Evolutionary conservation across 2,888 invertebrate genomes (phyloP).

Genomic region (Pemphredon lugubris): DNA sequence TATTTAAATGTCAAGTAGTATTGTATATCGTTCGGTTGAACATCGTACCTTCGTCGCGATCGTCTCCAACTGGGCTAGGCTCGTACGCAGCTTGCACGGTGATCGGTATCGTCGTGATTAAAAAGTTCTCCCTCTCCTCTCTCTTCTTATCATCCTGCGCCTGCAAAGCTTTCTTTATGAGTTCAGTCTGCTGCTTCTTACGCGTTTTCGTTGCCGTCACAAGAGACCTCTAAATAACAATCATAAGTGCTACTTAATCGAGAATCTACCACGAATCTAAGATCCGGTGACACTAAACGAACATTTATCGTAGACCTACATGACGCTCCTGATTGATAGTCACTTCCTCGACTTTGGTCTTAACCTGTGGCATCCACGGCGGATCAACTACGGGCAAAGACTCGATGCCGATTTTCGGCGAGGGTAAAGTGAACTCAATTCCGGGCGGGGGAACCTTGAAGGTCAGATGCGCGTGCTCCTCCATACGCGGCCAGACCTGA

Average conservation of each 20-base stretch:
- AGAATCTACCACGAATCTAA: slow-evolving; percentile 21
- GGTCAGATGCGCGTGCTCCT: slow-evolving; percentile 96
- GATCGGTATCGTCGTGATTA: slow-evolving; percentile 97
- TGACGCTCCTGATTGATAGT: slow-evolving; percentile 98
- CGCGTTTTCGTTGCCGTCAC: slow-evolving; percentile 99
- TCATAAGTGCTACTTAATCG: slow-evolving; percentile 24
- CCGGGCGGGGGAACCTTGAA: slow-evolving; percentile 99
- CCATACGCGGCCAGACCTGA: slow-evolving; percentile 99
- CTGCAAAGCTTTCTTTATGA: slow-evolving; percentile 96
- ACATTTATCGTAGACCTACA: slow-evolving; percentile 83
- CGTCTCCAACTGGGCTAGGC: slow-evolving; percentile 92
- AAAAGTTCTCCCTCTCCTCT: slow-evolving; percentile 96
- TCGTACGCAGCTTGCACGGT: slow-evolving; percentile 98
- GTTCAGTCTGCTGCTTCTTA: slow-evolving; percentile 99
- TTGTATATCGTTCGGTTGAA: no score
- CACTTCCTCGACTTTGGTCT: slow-evolving; percentile 99
- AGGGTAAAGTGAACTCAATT: slow-evolving; percentile 99
- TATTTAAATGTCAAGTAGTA: no score
- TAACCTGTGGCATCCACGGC: slow-evolving; percentile 99
- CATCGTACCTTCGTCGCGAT: slow-evolving; percentile 91
- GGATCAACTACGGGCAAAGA: slow-evolving; percentile 97
- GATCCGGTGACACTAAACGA: slow-evolving; percentile 18
- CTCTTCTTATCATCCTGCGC: slow-evolving; percentile 97
- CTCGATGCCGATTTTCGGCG: slow-evolving; percentile 98
- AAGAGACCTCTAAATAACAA: slow-evolving; percentile 87